Evolutionary conservation across 2,888 invertebrate genomes (phyloP).

Genomic region (Rhopalosiphum nymphaeae): DNA sequence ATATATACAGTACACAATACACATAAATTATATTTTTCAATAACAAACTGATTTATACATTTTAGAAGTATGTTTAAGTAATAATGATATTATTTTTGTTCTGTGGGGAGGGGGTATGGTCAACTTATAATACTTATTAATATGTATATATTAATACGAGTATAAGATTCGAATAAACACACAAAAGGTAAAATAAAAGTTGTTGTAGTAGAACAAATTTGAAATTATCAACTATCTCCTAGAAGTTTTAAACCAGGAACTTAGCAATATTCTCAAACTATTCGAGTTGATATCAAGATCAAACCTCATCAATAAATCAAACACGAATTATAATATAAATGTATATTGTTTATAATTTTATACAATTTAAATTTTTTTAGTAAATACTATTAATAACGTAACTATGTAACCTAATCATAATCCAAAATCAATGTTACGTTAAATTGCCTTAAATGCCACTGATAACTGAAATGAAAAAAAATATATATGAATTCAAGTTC

Average conservation of each 20-base stretch:
- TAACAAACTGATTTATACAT: background rate
- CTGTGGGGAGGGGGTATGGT: background rate
- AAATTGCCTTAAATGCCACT: background rate
- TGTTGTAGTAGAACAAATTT: background rate
- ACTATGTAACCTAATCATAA: background rate
- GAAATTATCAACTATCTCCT: background rate
- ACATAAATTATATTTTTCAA: background rate
- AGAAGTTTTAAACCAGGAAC: background rate
- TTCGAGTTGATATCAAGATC: background rate
- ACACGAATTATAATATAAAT: background rate
- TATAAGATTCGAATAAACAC: background rate
- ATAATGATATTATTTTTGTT: background rate
- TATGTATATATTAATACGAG: background rate
- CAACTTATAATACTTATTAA: background rate
- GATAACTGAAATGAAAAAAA: background rate
- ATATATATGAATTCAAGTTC: background rate
- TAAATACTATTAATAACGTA: background rate
- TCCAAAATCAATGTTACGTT: background rate
- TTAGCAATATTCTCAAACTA: background rate
- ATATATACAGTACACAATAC: background rate
- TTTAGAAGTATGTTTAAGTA: background rate
- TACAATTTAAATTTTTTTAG: background rate
- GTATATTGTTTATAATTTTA: background rate
- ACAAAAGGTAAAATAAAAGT: background rate
- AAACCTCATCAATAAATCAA: background rate